Base-by-base conservation (phyloP, 2,797 vertebrate species). In the Danio tinwini region DNA sequence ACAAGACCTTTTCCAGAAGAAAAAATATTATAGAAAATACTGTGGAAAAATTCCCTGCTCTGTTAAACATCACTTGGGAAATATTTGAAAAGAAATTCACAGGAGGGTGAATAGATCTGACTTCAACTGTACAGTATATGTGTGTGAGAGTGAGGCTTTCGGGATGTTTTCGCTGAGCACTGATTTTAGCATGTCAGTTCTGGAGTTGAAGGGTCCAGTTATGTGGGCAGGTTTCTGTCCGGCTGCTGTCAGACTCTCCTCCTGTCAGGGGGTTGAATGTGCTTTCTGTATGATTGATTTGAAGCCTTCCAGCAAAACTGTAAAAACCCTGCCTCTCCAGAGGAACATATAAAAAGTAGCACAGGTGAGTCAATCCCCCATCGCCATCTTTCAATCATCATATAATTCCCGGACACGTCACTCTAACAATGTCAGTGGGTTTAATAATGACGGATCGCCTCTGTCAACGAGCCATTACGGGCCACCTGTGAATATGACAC, bases 391-490 rank as follows among this genome's bases (percentile, higher is more conserved):
- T 64, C 61, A 53, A 21, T 64, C 74, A 55, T 65, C 10, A 21
- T 40, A 65, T 10, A 52, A 39, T 13, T 45, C 16, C 50, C 37
- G 10, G 21, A 47, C 17, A 56, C 67, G 74, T 76, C 61, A 1
- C 61, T 64, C 49, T 64, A 42, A 14, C 12, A 21, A 42, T 63
- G 59, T 44, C 45, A 40, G 37, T 19, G 12, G 45, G 45, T 44
- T 63, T 82, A 78, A 78, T 45, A 61, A 61, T 56, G 81, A 78
- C 69, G 69, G 47, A 69, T 82, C 44, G 55, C 21, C 45, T 78
- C 40, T 76, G 62, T 67, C 62, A 17, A 62, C 0, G 2, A 67
- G 40, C 40, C 21, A 17, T 67, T 56, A 76, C 8, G 11, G 62
- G 50, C 40, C 62, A 47, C 74, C 62, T 67, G 62, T 67, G 62